Evolutionary conservation across 2,797 vertebrate genomes (phyloP).

Genomic region (Silurus aristotelis): DNA sequence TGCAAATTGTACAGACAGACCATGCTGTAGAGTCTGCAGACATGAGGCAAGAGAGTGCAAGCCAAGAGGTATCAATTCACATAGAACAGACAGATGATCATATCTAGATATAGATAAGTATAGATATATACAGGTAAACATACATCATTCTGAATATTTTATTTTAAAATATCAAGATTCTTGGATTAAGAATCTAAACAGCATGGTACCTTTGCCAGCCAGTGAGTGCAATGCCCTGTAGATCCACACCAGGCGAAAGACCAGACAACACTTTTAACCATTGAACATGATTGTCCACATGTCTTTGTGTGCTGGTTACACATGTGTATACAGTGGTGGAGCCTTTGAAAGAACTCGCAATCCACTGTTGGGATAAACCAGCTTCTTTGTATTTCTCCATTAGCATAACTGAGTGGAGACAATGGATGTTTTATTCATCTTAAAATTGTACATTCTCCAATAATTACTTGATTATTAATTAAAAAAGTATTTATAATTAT

Average conservation of each 20-base stretch:
- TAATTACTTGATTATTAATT: not conserved
- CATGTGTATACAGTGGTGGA: conserved; percentile 83
- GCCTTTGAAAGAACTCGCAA: conserved; percentile 95
- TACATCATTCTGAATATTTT: not conserved
- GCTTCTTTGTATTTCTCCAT: conserved; percentile 83
- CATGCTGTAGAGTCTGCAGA: conserved; percentile 82
- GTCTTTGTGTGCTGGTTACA: conserved; percentile 82
- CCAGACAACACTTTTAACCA: conserved; percentile 85
- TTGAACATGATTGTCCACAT: conserved; percentile 86
- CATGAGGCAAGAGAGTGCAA: conserved; percentile 88
- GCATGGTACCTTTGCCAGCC: conserved; percentile 92
- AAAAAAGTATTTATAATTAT: no score
- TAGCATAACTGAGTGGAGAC: conserved; percentile 74
- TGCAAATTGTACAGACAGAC: conserved; percentile 60
- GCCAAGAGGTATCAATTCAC: conserved; percentile 90
- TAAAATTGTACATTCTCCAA: not conserved
- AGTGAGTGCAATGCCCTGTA: conserved; percentile 87
- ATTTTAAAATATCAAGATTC: not conserved
- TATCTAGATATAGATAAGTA: conserved; percentile 67
- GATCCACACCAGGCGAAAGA: conserved; percentile 58
- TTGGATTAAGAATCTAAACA: not conserved
- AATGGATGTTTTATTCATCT: conserved; percentile 20
- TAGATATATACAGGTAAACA: conserved; percentile 9
- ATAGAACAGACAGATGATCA: conserved; percentile 91
- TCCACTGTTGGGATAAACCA: conserved; percentile 86